Base-by-base conservation (phyloP, 2,888 invertebrate genomes). In the Drosophila neoperkinsi region DNA sequence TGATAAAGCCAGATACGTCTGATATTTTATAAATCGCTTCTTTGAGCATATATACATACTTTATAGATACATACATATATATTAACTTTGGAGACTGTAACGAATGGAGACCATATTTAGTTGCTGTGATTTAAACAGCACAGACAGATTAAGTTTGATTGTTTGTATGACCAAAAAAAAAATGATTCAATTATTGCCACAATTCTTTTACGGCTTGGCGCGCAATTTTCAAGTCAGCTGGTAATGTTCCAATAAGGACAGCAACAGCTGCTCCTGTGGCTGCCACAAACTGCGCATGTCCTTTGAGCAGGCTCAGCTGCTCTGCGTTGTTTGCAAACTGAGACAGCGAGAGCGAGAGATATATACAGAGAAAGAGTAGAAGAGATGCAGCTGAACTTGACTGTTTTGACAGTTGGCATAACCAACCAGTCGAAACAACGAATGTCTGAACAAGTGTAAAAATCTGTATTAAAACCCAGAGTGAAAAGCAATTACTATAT, bases 281-380 rank as follows among this genome's bases (percentile, higher is more conserved):
- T 49, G 46, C 13, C 3, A 28, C 18, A 55, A 51, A 68, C 49
- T 84, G 86, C 86, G 86, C 86, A 87, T 82, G 86, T 86, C 86
- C 82, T 79, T 63, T 33, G n/a, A 11, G 30, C 49, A 49, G 55
- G 38, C 79, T 70, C 77, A 85, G 79, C 81, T 85, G 74, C 69
- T 60, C 64, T 65, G 59, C 72, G 66, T 76, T 67, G 64, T 67
- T 51, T 52, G 73, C 60, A 60, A 71, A 65, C 50, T 38, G 56
- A 38, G 56, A 59, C 28, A 59, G 3, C n/a, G 43, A 34, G 31
- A 64, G 46, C 13, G 46, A 25, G 7, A 46, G 21, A 46, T 46
- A 9, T 16, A 16, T 28, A 51, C 28, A 72, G 63, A 52, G 30
- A 43, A 56, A 56, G 55, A 36, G 33, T 2, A 2, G 34, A 28